Percentiles rank a stretch among this genome's conserved stretches.
phyloP scores from a whole-genome alignment of 2,113 vertebrate species.

The Nettapus auritus region DNA sequence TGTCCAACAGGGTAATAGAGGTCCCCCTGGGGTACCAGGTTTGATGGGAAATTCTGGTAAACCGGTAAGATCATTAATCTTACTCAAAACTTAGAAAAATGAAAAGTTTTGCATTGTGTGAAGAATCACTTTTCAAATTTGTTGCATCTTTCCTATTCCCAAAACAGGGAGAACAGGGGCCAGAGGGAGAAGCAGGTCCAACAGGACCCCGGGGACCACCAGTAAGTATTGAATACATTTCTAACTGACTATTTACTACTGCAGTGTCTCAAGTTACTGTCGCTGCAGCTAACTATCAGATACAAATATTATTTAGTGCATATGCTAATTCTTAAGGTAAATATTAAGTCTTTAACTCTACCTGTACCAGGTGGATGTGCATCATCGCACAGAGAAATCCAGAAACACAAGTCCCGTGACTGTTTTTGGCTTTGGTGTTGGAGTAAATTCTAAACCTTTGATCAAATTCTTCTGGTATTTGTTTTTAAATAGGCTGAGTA shows the following conservation, averaged over 20 bases:
- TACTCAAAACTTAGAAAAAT: neutral
- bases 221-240: constrained; percentile 79
- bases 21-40: constrained; percentile 85
- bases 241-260: neutral
- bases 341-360: neutral
- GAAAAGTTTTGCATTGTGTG: neutral
- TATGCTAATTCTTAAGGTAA: neutral
- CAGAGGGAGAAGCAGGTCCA: constrained; percentile 87
- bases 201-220: constrained; percentile 85
- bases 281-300: neutral
- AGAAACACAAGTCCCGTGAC: neutral
- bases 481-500: neutral
- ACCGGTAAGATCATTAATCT: constrained; percentile 77
- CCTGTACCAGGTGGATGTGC: neutral
- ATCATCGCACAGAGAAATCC: neutral
- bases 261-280: neutral
- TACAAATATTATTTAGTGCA: neutral
- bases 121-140: neutral
- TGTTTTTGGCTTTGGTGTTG: neutral
- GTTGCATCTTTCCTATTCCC: neutral
- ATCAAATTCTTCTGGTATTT: neutral
- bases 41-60: constrained; percentile 92
- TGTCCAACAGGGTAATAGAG: constrained; percentile 83
- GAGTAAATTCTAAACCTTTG: neutral
- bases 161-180: constrained; percentile 89